A percentile compares a stretch with the other conserved stretches of the same genome.
phyloP scores from a whole-genome alignment of 2,888 invertebrate genomes.

The Metallyticus violacea region DNA sequence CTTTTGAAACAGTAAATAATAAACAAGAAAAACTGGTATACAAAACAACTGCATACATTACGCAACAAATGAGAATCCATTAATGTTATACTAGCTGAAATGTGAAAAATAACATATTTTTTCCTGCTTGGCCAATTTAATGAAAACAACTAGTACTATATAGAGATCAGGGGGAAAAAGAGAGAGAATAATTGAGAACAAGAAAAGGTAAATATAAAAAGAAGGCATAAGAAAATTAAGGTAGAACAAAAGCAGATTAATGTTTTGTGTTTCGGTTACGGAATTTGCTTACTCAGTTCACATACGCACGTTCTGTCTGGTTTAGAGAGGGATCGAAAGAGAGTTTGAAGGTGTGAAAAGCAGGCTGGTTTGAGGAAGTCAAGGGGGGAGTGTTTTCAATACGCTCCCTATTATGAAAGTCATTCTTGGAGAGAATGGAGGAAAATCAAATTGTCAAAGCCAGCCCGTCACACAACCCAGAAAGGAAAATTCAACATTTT shows the following conservation, averaged over 20 bases:
- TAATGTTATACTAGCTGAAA: too few species aligned
- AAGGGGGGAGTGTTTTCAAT: constrained; percentile 29
- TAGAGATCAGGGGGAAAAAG: background rate
- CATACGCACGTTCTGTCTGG: background rate
- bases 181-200: background rate
- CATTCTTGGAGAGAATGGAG: constrained; percentile 29
- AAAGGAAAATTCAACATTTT: background rate
- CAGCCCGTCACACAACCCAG: constrained; percentile 22
- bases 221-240: background rate
- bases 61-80: too few species aligned
- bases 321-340: background rate
- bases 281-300: background rate
- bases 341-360: background rate
- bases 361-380: background rate
- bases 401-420: constrained; percentile 33
- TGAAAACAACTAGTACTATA: background rate
- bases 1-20: too few species aligned
- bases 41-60: too few species aligned
- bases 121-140: background rate
- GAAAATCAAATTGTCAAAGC: constrained; percentile 34
- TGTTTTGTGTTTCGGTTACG: background rate
- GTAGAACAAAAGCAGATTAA: background rate
- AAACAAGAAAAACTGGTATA: too few species aligned
- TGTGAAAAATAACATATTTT: background rate
- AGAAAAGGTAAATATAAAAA: background rate